Evolutionary conservation across 1,140 invertebrate genomes (phyloP).

Genomic region (Drosophila pachea): DNA sequence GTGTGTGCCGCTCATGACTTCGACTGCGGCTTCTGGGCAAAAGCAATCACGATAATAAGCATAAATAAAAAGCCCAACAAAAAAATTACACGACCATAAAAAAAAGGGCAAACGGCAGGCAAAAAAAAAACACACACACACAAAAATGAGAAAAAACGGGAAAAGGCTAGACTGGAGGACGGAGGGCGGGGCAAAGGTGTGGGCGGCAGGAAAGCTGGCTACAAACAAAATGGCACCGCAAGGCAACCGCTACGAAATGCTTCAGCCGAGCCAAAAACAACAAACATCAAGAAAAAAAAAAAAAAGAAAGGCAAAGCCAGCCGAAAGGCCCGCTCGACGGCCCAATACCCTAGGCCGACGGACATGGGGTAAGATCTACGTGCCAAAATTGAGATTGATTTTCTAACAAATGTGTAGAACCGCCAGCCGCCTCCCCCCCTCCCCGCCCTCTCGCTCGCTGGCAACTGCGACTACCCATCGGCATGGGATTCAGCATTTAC

Average conservation of each 20-base stretch:
- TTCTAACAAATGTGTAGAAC: too few species aligned
- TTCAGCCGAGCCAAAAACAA: slow-evolving; percentile 20
- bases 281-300: neutral
- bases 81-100: slow-evolving; percentile 73
- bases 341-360: neutral
- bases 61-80: slow-evolving; percentile 73
- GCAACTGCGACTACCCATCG: neutral
- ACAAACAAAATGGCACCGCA: slow-evolving; percentile 33
- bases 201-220: neutral
- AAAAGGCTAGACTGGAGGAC: slow-evolving; percentile 5
- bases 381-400: neutral
- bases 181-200: neutral
- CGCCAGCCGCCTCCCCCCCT: too few species aligned
- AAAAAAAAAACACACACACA: slow-evolving; percentile 69
- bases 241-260: slow-evolving; percentile 28
- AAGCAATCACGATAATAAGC: slow-evolving; percentile 74
- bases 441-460: too few species aligned
- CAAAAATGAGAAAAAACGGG: slow-evolving; percentile 66
- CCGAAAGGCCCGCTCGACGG: neutral
- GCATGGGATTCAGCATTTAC: neutral
- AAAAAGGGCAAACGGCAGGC: slow-evolving; percentile 63
- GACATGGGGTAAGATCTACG: neutral
- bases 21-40: slow-evolving; percentile 22
- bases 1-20: slow-evolving; percentile 11
- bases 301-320: neutral